Conservation (phyloP, 2,888 invertebrate genomes). For the Himalopsyche kuldschensis region DNA sequence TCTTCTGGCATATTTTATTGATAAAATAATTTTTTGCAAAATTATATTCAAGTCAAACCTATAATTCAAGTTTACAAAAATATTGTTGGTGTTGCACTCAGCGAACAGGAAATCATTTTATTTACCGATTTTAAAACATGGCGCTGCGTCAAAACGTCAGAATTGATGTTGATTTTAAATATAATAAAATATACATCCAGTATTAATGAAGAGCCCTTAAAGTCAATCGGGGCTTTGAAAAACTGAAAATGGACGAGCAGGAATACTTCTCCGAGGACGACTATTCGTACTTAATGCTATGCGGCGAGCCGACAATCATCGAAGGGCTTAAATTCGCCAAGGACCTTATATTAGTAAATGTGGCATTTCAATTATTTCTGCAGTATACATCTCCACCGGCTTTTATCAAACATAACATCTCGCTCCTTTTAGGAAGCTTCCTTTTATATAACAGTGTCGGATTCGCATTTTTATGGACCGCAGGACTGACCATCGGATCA, state of each 20-base stretch:
- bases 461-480: slow-evolving; percentile 52
- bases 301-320: slow-evolving; percentile 55
- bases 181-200: neutral
- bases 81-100: neutral
- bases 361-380: slow-evolving; percentile 50
- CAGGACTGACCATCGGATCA: slow-evolving; percentile 51
- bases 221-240: neutral
- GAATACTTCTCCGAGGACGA: slow-evolving; percentile 25
- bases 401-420: slow-evolving; percentile 53
- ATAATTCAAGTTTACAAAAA: too few species aligned
- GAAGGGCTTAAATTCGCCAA: slow-evolving; percentile 57
- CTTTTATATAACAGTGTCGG: slow-evolving; percentile 54
- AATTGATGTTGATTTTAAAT: slow-evolving; percentile 19
- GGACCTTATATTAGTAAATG: slow-evolving; percentile 55
- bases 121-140: slow-evolving; percentile 23
- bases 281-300: slow-evolving; percentile 47
- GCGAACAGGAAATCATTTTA: neutral
- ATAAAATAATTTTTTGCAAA: too few species aligned
- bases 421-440: slow-evolving; percentile 53
- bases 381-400: slow-evolving; percentile 53
- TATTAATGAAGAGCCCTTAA: neutral
- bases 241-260: slow-evolving; percentile 19
- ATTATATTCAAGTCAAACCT: too few species aligned
- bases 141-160: slow-evolving; percentile 23
- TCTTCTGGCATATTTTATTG: neutral